Percentiles rank a stretch among this genome's conserved stretches.
Conservation (phyloP, 2,113 vertebrate species). For the Lampris incognitus region DNA sequence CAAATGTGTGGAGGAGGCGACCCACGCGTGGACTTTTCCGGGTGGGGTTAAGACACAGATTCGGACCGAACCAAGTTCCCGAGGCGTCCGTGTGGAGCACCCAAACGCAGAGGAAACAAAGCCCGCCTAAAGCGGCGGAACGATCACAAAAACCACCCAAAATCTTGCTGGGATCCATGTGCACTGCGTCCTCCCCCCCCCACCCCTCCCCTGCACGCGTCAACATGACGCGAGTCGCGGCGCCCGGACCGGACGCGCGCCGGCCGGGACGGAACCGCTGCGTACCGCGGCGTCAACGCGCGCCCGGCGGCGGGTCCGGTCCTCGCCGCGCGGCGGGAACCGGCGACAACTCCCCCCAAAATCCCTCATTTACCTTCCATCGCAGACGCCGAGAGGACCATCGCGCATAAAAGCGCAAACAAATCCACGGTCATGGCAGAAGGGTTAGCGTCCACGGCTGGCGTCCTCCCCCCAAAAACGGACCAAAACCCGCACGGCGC, state of each 20-base stretch:
- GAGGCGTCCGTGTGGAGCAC: background rate
- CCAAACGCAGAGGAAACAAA: background rate
- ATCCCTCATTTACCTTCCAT: constrained; percentile 83
- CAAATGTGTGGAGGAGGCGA: background rate
- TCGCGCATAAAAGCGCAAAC: constrained; percentile 78
- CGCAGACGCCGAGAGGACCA: constrained; percentile 78
- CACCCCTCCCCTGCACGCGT: too few relatives aligned
- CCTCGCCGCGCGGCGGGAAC: constrained; percentile 11
- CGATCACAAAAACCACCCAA: background rate
- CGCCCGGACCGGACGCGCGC: too few relatives aligned
- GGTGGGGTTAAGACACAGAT: background rate
- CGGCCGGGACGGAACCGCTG: background rate
- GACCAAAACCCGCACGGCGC: constrained; percentile 73
- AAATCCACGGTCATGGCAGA: constrained; percentile 84
- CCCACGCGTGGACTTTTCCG: too few relatives aligned
- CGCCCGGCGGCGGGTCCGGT: constrained; percentile 10
- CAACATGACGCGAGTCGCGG: too few relatives aligned
- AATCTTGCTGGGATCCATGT: constrained; percentile 60
- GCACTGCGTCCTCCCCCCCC: constrained; percentile 38
- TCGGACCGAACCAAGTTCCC: background rate
- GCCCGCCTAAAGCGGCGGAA: constrained; percentile 3
- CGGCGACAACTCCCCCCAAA: constrained; percentile 38
- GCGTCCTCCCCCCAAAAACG: constrained; percentile 56
- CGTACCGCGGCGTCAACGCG: constrained; percentile 22
- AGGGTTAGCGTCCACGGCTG: constrained; percentile 68